These are phyloP conservation scores for Ormyrus nitidulus DNA, from an alignment of 2,888 invertebrate genomes.

Conservation along the genomic window DNA sequence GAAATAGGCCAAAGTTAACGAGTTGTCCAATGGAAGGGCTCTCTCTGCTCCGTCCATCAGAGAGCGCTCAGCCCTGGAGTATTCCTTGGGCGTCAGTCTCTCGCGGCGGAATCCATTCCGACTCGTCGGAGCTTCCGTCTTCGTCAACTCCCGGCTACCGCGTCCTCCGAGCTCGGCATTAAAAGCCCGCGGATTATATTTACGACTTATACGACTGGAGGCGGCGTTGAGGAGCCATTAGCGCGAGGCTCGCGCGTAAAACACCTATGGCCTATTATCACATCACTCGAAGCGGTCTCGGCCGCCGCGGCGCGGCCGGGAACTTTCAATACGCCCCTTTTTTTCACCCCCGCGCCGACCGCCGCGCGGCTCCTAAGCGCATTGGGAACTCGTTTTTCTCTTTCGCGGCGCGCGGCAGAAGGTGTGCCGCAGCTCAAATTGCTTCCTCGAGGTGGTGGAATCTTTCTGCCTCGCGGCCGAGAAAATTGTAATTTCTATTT, in stretches of 20 bases:
- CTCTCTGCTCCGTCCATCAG: conserved; percentile 4
- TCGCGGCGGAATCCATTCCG: conserved; percentile 32
- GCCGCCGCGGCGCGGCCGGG: neutral
- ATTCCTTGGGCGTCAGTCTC: conserved; percentile 21
- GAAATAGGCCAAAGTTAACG: neutral
- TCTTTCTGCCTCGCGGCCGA: conserved; percentile 29
- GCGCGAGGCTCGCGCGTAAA: conserved; percentile 55
- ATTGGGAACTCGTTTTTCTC: conserved; percentile 36
- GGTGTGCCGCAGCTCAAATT: conserved; percentile 9
- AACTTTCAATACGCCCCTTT: conserved; percentile 30
- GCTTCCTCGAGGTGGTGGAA: conserved; percentile 5
- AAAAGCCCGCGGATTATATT: conserved; percentile 64
- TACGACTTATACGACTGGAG: conserved; percentile 64
- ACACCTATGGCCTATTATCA: conserved; percentile 46
- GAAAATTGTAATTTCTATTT: conserved; percentile 40
- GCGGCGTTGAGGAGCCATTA: conserved; percentile 41
- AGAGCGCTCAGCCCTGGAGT: neutral
- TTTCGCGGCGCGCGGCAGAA: neutral
- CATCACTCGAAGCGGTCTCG: conserved; percentile 19
- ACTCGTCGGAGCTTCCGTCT: conserved; percentile 30
- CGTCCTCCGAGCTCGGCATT: conserved; percentile 46
- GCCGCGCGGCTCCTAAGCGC: neutral
- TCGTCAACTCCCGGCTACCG: conserved; percentile 27
- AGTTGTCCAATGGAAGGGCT: neutral
- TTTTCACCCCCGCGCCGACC: conserved; percentile 26